Evolutionary conservation across 2,888 invertebrate species (phyloP).

Genomic region (Pterobdella sp.): DNA sequence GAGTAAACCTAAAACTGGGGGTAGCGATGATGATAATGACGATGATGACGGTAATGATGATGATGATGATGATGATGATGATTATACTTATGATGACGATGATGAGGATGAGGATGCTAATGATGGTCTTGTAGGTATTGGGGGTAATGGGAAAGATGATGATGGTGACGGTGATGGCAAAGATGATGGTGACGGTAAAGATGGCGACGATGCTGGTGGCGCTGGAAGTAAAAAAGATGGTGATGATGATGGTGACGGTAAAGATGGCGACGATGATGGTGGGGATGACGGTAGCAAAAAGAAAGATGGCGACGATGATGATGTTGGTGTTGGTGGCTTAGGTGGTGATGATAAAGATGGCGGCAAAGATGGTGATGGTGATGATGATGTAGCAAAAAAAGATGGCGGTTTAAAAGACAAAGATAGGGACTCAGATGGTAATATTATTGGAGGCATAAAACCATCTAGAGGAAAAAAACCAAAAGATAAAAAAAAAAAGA

Average conservation of each 20-base stretch:
- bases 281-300: constrained; percentile 8
- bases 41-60: constrained; percentile 22
- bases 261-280: constrained; percentile 10
- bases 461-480: constrained; percentile 7
- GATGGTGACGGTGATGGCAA: neutral
- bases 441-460: neutral
- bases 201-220: neutral
- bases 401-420: neutral
- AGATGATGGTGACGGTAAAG: neutral
- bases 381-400: neutral
- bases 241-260: neutral
- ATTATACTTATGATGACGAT: constrained; percentile 17
- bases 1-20: neutral
- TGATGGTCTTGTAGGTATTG: neutral
- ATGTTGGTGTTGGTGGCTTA: neutral
- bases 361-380: neutral
- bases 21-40: constrained; percentile 21
- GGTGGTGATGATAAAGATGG: neutral
- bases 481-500: neutral
- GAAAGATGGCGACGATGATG: neutral
- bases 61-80: constrained; percentile 24
- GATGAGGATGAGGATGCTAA: constrained; percentile 16
- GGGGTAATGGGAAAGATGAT: neutral
- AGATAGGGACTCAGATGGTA: neutral
- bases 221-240: neutral